These are phyloP conservation scores for Psittacara wagleri DNA, from an alignment of 2,113 vertebrate species.

Conservation along the genomic window DNA sequence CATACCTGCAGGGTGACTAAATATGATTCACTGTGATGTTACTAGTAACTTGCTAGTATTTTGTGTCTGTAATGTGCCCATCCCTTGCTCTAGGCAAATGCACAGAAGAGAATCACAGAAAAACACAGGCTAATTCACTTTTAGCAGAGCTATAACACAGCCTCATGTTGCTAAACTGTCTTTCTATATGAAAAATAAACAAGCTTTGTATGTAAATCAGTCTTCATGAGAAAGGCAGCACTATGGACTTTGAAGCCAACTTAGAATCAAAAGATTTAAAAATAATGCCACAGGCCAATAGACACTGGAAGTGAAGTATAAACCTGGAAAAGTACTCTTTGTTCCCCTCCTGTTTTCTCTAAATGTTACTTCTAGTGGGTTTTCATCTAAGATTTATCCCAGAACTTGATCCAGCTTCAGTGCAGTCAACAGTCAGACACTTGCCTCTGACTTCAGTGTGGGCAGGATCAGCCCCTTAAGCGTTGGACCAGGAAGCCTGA, in stretches of 20 bases:
- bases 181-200: background rate
- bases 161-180: background rate
- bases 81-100: slow-evolving; percentile 1
- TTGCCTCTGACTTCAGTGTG: background rate
- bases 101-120: background rate
- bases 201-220: background rate
- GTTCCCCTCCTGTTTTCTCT: background rate
- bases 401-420: background rate
- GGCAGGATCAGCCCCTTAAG: background rate
- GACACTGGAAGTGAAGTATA: background rate
- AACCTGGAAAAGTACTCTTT: background rate
- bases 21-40: slow-evolving; percentile 5
- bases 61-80: slow-evolving; percentile 3
- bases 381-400: background rate
- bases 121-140: background rate
- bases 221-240: background rate
- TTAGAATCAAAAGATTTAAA: background rate
- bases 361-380: background rate
- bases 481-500: background rate
- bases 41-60: background rate
- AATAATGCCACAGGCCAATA: background rate
- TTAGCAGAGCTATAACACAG: background rate
- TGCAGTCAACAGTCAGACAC: background rate
- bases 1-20: slow-evolving; percentile 24
- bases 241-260: background rate